Base-by-base conservation (phyloP, 2,113 vertebrate genomes). In the Typhlomys cinereus region DNA sequence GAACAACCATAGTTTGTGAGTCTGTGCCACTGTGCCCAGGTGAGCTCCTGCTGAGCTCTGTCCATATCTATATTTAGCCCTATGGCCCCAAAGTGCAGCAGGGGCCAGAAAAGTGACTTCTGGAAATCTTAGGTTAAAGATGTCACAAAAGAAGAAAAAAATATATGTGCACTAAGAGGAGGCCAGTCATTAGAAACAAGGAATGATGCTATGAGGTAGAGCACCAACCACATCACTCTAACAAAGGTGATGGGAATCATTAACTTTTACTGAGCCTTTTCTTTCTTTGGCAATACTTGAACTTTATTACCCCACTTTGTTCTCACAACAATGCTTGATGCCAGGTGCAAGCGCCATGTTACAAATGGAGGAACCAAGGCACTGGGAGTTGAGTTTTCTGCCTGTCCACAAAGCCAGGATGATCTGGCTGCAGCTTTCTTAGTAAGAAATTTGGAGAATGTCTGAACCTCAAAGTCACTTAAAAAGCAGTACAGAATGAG, bases 61-160 rank as follows among this genome's bases (percentile, higher is more conserved):
- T 4, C 50, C 10, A 67, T n/a, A 36, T 50, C 44, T 54, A 70
- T 27, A 69, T 10, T 69, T 31, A 89, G 88, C 39, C 2, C 36
- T 61, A 44, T 39, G 29, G 78, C 2, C 29, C 23, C 13, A 78
- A 81, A 85, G 73, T 73, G 11, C 29, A 91, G 27, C 1, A 54
- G 83, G 31, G 23, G 4, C 15, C 54, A 15, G n/a, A 69, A 85
- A 79, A 29, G 11, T 34, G 48, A 13, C 44, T 76, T 62, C 84
- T 88, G 61, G n/a, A 41, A 61, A 76, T 88, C 76, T 91, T 62
- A 18, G 34, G 8, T 15, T 84, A 92, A 80, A 39, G 46, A 88
- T 70, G 46, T 62, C 46, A 81, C 34, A 46, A 84, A 85, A 34
- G 8, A 39, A 80, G n/a, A 83, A 8, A 66, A 67, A 87, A 46